phyloP scores from a whole-genome alignment of 2,888 invertebrate genomes.

The Selenia dentaria region DNA sequence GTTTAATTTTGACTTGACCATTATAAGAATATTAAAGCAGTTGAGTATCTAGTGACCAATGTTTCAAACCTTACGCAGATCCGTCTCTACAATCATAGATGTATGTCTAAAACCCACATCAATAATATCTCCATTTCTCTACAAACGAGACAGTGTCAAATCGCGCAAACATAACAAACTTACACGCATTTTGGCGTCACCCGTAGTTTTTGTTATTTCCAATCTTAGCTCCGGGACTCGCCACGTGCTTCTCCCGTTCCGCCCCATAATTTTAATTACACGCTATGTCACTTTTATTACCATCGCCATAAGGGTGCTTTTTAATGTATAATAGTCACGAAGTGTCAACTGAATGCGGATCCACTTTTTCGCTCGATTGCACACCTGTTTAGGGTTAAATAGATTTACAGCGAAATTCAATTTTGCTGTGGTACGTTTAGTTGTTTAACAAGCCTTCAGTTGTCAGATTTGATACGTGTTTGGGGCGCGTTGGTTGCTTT shows the following conservation, averaged over 20 bases:
- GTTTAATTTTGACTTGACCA: too few relatives aligned
- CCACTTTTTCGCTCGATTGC: slow-evolving; percentile 76
- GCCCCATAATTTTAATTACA: slow-evolving; percentile 33
- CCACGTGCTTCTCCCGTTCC: slow-evolving; percentile 52
- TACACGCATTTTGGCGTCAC: slow-evolving; percentile 47
- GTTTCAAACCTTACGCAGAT: too few relatives aligned
- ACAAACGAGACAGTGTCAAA: slow-evolving; percentile 23
- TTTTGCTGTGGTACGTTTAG: slow-evolving; percentile 29
- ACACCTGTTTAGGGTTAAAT: slow-evolving; percentile 59
- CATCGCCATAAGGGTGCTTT: slow-evolving; percentile 29
- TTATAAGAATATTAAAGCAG: too few relatives aligned
- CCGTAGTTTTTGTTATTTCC: slow-evolving; percentile 49
- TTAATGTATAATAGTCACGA: slow-evolving; percentile 67
- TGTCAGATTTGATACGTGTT: slow-evolving; percentile 26
- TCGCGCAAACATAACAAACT: slow-evolving; percentile 30
- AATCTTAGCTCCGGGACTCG: slow-evolving; percentile 45
- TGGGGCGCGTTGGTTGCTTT: slow-evolving; percentile 9
- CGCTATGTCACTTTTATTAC: slow-evolving; percentile 34
- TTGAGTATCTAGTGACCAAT: too few relatives aligned
- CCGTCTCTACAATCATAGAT: too few relatives aligned
- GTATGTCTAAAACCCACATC: too few relatives aligned
- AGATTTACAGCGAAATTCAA: slow-evolving; percentile 34
- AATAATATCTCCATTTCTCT: slow-evolving; percentile 11
- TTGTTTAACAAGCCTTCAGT: slow-evolving; percentile 23
- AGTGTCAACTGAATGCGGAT: slow-evolving; percentile 64